Evolutionary conservation across 2,888 invertebrate species (phyloP), one percentile per base, ranked within the genome.

Genomic region (Phortica okadai): DNA sequence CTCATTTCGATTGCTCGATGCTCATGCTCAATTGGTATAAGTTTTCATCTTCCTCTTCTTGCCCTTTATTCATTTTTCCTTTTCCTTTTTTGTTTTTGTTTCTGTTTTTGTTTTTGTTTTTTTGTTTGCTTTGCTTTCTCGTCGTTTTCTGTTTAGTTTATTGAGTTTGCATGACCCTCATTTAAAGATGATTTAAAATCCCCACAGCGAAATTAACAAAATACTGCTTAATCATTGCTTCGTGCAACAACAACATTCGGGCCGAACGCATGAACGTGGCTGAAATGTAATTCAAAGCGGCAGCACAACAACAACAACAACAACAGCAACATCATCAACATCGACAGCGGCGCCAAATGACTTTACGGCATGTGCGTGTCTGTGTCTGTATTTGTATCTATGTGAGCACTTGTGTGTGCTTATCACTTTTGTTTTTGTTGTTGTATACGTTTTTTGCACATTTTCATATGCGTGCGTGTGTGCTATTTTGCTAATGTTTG

Each of bases 111-210:
- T 21, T 56, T n/a, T 56, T 56, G 7, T 6, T 16, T 1, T 11
- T 16, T 56, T 56, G 14, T 56, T 16, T 16, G n/a, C 56, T n/a
- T 33, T 56, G 16, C 11, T n/a, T 56, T 56, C 4, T 33, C 33
- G 16, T 16, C 25, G 21, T 7, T 56, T 56, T n/a, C 56, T 25
- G 69, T 58, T 79, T 85, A 82, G 81, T 84, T 84, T 84, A 84
- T 84, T 84, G 84, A 83, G 84, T 84, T 84, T 82, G 85, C 85
- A 84, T 85, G 86, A 84, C 85, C 85, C 85, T 86, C 86, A 85
- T 85, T 85, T 85, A 85, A 86, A 85, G 86, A 85, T 85, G 86
- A 85, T 86, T 85, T 85, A 81, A 85, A 85, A 85, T 85, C 83
- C 85, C 85, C 84, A 86, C 85, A 82, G 84, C 85, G 84, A 86